Conservation (phyloP, 2,797 vertebrate genomes). For the Alcedo quadribrachys region DNA sequence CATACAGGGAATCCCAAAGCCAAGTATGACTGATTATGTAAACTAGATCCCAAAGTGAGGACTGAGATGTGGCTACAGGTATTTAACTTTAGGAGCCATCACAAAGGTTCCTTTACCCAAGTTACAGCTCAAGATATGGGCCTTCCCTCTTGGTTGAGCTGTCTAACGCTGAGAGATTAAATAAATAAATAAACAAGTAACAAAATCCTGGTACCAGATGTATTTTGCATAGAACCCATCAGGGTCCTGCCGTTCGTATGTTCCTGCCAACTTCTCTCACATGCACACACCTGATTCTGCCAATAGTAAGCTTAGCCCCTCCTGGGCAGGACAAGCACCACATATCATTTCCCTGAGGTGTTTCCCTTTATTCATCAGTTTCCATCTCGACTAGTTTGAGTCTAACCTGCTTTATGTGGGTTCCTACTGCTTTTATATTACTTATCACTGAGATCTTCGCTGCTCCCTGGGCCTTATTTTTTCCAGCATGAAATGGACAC, state of each 20-base stretch:
- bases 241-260: background rate
- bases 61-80: background rate
- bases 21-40: background rate
- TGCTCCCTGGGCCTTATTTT: background rate
- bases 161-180: background rate
- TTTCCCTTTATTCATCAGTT: background rate
- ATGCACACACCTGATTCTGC: background rate
- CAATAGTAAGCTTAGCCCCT: background rate
- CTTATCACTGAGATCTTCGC: background rate
- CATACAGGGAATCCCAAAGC: background rate
- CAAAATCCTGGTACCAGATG: background rate
- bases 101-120: background rate
- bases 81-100: background rate
- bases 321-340: background rate
- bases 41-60: background rate
- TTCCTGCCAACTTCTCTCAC: background rate
- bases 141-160: background rate
- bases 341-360: background rate
- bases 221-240: background rate
- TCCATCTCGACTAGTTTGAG: background rate
- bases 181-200: background rate
- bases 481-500: background rate
- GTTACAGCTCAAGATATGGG: background rate
- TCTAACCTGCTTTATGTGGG: background rate
- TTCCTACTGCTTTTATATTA: background rate